These are phyloP conservation scores for Eremobia ochroleuca DNA, from an alignment of 2,888 invertebrate genomes.

Conservation along the genomic window DNA sequence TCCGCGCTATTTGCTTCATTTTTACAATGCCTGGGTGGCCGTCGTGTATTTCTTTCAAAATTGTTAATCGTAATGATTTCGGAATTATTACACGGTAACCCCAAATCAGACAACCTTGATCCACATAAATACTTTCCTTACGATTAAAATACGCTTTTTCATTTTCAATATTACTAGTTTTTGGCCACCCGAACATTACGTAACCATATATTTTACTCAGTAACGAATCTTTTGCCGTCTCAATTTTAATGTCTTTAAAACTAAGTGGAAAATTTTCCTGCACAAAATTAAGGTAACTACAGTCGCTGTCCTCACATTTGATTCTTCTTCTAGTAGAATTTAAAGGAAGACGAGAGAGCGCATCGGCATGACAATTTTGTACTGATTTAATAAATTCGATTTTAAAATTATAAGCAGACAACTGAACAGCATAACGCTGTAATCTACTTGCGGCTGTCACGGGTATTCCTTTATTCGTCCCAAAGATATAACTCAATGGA, in stretches of 20 bases:
- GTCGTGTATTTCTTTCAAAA: no score
- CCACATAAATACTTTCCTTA: conserved; percentile 3
- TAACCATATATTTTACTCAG: conserved; percentile 29
- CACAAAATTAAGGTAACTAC: conserved; percentile 3
- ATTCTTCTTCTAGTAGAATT: background rate
- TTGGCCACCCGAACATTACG: conserved; percentile 18
- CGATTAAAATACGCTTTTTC: conserved; percentile 28
- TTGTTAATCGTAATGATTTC: no score
- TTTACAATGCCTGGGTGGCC: no score
- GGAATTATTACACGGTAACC: no score
- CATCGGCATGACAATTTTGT: conserved; percentile 17
- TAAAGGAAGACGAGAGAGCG: conserved; percentile 18
- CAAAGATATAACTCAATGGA: conserved; percentile 39
- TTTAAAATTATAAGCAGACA: conserved; percentile 27
- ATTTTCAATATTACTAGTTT: no score
- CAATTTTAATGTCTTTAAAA: conserved; percentile 6
- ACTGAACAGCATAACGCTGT: conserved; percentile 31
- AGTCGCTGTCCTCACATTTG: conserved; percentile 3
- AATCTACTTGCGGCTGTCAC: conserved; percentile 41
- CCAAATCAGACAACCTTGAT: background rate
- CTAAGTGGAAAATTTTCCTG: conserved; percentile 27
- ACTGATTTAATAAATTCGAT: conserved; percentile 6
- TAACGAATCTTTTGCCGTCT: conserved; percentile 18
- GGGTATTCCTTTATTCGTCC: conserved; percentile 27
- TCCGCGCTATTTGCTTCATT: background rate